Conservation (phyloP, 1,140 invertebrate species). For the Dreissena rostriformis region DNA sequence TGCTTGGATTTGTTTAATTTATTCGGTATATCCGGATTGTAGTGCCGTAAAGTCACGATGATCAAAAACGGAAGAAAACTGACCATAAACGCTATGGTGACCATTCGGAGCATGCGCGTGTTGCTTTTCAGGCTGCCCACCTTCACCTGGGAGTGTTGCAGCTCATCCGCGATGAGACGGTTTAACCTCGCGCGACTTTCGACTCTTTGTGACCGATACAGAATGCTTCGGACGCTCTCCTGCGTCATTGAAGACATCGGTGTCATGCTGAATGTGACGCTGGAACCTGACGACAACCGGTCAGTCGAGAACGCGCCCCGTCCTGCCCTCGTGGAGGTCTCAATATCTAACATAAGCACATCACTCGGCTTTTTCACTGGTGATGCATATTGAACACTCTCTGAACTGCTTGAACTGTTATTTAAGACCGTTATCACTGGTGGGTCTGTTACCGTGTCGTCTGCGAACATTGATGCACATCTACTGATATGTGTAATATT, state of each 20-base stretch:
- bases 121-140: slow-evolving; percentile 47
- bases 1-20: slow-evolving; percentile 29
- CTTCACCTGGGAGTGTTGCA: slow-evolving; percentile 34
- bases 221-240: slow-evolving; percentile 34
- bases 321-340: background rate
- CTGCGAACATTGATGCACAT: no score
- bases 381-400: background rate
- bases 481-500: background rate
- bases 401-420: background rate
- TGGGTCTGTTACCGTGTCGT: no score
- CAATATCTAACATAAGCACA: background rate
- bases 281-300: slow-evolving; percentile 14
- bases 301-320: background rate
- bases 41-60: slow-evolving; percentile 35
- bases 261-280: background rate
- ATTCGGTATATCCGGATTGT: slow-evolving; percentile 31
- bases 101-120: slow-evolving; percentile 54
- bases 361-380: background rate
- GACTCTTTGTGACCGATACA: slow-evolving; percentile 49
- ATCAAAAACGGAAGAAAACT: slow-evolving; percentile 52
- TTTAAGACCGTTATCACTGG: background rate
- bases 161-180: slow-evolving; percentile 45
- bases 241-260: slow-evolving; percentile 29
- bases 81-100: slow-evolving; percentile 52
- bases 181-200: slow-evolving; percentile 52